These are phyloP conservation scores for Pseudopipra pipra DNA, from an alignment of 2,113 vertebrate species.

Conservation along the genomic window DNA sequence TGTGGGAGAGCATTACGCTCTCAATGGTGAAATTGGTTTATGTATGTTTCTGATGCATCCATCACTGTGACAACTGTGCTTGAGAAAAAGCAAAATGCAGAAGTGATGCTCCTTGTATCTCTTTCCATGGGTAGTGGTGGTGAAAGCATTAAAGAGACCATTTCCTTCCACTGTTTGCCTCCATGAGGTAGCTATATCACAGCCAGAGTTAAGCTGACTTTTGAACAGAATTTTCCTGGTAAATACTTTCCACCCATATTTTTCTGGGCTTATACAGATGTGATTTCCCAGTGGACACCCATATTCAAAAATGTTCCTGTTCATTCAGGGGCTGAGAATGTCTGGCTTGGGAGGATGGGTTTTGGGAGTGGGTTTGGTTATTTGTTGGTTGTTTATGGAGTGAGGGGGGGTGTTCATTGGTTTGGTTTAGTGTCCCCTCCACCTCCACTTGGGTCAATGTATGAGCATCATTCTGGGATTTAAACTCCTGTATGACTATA, in stretches of 20 bases:
- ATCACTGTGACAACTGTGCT: slow-evolving; percentile 21
- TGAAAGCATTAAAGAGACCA: background rate
- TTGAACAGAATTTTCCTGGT: slow-evolving; percentile 6
- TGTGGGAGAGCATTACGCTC: background rate
- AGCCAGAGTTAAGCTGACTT: background rate
- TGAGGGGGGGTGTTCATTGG: background rate
- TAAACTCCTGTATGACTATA: background rate
- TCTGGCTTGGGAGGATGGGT: background rate
- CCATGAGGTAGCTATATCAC: background rate
- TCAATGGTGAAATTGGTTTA: background rate
- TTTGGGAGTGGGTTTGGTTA: background rate
- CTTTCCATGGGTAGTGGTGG: background rate
- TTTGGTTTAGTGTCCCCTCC: background rate
- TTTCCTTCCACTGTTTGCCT: background rate
- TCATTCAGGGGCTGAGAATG: background rate
- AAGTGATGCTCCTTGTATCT: background rate
- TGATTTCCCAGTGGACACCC: slow-evolving; percentile 28
- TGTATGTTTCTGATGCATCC: slow-evolving; percentile 11
- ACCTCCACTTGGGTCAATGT: background rate
- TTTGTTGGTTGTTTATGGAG: background rate
- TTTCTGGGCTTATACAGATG: slow-evolving; percentile 15
- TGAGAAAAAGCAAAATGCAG: background rate
- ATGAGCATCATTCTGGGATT: background rate
- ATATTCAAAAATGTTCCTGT: slow-evolving; percentile 22
- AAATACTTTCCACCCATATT: slow-evolving; percentile 23